Base-by-base conservation (phyloP, 2,888 invertebrate species). In the Meta bourneti region DNA sequence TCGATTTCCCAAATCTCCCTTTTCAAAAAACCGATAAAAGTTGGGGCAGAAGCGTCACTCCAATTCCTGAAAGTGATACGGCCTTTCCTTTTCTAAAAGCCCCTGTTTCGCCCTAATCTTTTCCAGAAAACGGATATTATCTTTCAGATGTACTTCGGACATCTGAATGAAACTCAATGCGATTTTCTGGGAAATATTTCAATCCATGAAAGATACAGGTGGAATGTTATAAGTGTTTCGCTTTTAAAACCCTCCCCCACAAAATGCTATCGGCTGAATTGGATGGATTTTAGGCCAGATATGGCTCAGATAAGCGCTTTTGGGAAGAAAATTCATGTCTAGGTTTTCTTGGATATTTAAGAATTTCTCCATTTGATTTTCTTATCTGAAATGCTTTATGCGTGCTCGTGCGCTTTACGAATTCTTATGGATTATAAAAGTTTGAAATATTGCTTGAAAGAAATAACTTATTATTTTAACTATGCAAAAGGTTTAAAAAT, bases 141-240 rank as follows among this genome's bases (percentile, higher is more conserved):
- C 51, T 89, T 89, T 81, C 77, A 48, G 54, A 84, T 84, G 78
- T 79, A 84, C 84, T 84, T 82, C 70, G 78, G 84, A 78, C 71
- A 79, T 54, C 54, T 71, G 89, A 77, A 90, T 84, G 84, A 84
- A 90, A 90, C 61, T 90, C 89, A 72, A 90, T 90, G 71, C 70
- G 83, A 49, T 90, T 83, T 70, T 90, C 79, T 90, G 70, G 34
- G 77, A 84, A 79, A 74, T 77, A 84, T 80, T 75, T 80, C 85
- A 85, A 85, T 84, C 78, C 77, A 71, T 70, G 52, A 69, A 78
- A 90, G 61, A 79, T 51, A 78, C 52, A 49, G 52, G 71, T 71
- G 61, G 69, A 90, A 90, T 34, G 77, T 70, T 85, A 71, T 71
- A 84, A 90, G 61, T 80, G 75, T 90, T 90, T 85, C 52, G 74